Conservation (phyloP, 2,888 invertebrate genomes). For the Bembecia ichneumoniformis region DNA sequence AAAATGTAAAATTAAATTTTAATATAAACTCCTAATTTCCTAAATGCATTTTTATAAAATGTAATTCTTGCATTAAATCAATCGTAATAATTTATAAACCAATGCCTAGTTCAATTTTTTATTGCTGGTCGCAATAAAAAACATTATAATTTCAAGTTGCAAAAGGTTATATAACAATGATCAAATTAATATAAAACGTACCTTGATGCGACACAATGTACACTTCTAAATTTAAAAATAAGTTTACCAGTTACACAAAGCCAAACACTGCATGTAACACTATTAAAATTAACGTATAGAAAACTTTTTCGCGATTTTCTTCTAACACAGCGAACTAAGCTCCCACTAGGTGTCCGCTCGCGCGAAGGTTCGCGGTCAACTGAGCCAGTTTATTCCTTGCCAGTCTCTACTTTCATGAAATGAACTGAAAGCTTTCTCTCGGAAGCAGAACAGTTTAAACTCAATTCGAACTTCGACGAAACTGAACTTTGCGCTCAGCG, state of each 20-base stretch:
- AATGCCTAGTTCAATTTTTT: too few relatives aligned
- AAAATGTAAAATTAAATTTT: too few relatives aligned
- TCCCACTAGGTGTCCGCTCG: slow-evolving; percentile 28
- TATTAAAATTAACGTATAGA: slow-evolving; percentile 21
- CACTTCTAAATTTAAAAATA: neutral
- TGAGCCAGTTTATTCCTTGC: slow-evolving; percentile 40
- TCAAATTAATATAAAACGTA: too few relatives aligned
- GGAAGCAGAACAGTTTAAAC: slow-evolving; percentile 29
- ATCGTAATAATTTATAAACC: too few relatives aligned
- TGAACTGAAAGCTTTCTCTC: slow-evolving; percentile 51
- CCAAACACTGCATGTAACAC: slow-evolving; percentile 1
- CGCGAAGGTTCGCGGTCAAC: slow-evolving; percentile 68
- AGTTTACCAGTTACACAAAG: neutral
- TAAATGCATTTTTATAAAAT: too few relatives aligned
- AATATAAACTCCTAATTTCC: too few relatives aligned
- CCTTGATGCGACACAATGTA: too few relatives aligned
- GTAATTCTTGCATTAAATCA: too few relatives aligned
- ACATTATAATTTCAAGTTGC: too few relatives aligned
- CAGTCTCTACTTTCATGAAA: slow-evolving; percentile 65
- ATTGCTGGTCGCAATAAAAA: too few relatives aligned
- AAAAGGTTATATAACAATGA: too few relatives aligned
- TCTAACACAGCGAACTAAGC: slow-evolving; percentile 10
- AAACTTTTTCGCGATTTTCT: slow-evolving; percentile 46
- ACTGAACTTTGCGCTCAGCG: slow-evolving; percentile 9
- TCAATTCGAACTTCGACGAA: slow-evolving; percentile 8